A percentile compares a stretch with the other conserved stretches of the same genome.
These are phyloP conservation scores for Tachystola acroxantha DNA, from an alignment of 2,888 invertebrate species.

Conservation along the genomic window DNA sequence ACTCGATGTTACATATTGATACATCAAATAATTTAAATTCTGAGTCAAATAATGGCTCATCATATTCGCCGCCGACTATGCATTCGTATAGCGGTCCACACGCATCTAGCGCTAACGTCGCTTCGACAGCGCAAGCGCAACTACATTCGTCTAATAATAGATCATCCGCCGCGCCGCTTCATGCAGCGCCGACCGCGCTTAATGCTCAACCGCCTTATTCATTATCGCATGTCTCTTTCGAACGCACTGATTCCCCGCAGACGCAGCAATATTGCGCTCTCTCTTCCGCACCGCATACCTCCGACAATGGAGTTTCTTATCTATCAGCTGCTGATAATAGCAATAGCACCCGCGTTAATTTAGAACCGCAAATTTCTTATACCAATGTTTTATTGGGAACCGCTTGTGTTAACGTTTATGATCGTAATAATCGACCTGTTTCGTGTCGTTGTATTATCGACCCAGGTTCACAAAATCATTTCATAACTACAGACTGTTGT, in stretches of 20 bases:
- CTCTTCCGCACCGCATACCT: no score
- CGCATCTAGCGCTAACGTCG: not conserved
- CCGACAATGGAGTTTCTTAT: no score
- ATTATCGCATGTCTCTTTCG: not conserved
- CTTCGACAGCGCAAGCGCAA: not conserved
- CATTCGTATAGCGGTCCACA: no score
- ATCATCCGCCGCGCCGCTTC: not conserved
- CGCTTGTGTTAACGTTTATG: not conserved
- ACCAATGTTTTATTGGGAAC: not conserved
- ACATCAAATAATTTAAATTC: not conserved
- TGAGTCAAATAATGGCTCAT: no score
- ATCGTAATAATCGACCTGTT: not conserved
- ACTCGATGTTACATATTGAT: not conserved
- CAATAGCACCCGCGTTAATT: no score
- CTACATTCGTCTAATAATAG: not conserved
- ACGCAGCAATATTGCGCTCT: not conserved
- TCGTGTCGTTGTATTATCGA: not conserved
- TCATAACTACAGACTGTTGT: slow-evolving; percentile 1
- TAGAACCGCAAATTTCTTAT: not conserved
- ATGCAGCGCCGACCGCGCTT: not conserved
- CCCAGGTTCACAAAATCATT: slow-evolving; percentile 3
- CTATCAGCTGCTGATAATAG: not conserved
- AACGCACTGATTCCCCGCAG: not conserved
- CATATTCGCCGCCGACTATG: not conserved
- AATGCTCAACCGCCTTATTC: no score